Percentiles rank a stretch among this genome's conserved stretches.
These are phyloP conservation scores for Orycteropus afer DNA, from an alignment of 2,113 vertebrate genomes.

Conservation along the genomic window DNA sequence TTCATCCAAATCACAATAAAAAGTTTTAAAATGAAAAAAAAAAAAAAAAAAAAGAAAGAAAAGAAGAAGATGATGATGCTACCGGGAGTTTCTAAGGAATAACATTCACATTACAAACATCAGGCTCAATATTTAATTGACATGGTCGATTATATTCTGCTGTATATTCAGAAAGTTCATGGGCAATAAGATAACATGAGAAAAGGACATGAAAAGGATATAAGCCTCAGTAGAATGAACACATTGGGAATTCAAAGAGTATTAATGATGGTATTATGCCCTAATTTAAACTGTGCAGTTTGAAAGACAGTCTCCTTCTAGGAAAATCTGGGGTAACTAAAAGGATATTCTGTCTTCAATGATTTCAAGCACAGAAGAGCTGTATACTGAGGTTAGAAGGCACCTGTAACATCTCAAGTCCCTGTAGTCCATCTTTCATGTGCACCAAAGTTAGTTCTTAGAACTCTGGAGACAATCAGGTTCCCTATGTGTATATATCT, in stretches of 20 bases:
- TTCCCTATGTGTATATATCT: constrained; percentile 45
- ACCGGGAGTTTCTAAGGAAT: neutral
- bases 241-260: neutral
- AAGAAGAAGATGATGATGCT: too few species aligned
- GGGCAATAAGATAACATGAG: neutral
- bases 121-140: neutral
- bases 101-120: neutral
- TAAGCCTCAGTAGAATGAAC: neutral
- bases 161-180: neutral
- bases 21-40: too few species aligned
- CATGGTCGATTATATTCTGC: neutral
- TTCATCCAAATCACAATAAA: too few species aligned
- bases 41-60: too few species aligned
- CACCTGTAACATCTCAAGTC: neutral
- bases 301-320: neutral
- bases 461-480: constrained; percentile 59
- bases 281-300: neutral
- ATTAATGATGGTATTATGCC: neutral
- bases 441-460: constrained; percentile 36
- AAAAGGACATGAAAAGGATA: neutral
- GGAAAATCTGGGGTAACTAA: neutral
- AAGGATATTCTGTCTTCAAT: neutral
- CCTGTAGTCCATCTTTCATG: constrained; percentile 15
- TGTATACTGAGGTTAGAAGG: neutral
- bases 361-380: constrained; percentile 12